A percentile compares a stretch with the other conserved stretches of the same genome.
These are phyloP conservation scores for Epinotia brunnichana DNA, from an alignment of 2,888 invertebrate species.

Conservation along the genomic window DNA sequence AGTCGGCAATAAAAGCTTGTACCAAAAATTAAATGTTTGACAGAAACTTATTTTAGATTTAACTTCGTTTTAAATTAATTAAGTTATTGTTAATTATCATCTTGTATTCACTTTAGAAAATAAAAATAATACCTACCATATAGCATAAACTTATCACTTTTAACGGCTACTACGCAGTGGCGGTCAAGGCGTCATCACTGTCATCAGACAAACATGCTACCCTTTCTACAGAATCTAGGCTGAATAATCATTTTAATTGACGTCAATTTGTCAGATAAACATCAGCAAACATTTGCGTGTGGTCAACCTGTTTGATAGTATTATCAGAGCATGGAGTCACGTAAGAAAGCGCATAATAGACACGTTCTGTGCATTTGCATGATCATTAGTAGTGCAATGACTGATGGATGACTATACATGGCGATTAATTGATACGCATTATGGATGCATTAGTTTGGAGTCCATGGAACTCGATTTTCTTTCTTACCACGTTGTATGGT, in stretches of 20 bases:
- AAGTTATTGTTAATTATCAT: no score
- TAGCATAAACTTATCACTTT: no score
- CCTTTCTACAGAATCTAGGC: background rate
- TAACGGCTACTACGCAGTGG: no score
- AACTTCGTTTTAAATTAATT: no score
- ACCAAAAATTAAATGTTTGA: no score
- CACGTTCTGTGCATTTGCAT: constrained; percentile 53
- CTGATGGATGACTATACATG: constrained; percentile 51
- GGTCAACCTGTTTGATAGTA: constrained; percentile 26
- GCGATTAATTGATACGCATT: constrained; percentile 25
- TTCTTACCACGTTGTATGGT: background rate
- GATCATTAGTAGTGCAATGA: constrained; percentile 45
- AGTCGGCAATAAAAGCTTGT: no score
- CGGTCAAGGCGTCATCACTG: no score
- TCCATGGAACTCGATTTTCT: constrained; percentile 21
- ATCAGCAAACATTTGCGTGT: constrained; percentile 23
- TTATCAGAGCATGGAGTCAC: constrained; percentile 58
- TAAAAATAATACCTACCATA: no score
- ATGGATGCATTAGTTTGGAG: constrained; percentile 1
- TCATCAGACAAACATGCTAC: no score
- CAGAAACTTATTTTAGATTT: no score
- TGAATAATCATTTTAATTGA: background rate
- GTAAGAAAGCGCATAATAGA: constrained; percentile 66
- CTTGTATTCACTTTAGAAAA: no score
- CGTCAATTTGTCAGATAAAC: constrained; percentile 23